A percentile compares a stretch with the other conserved stretches of the same genome.
phyloP scores from a whole-genome alignment of 2,113 vertebrate species.

The Anolis sagrei region DNA sequence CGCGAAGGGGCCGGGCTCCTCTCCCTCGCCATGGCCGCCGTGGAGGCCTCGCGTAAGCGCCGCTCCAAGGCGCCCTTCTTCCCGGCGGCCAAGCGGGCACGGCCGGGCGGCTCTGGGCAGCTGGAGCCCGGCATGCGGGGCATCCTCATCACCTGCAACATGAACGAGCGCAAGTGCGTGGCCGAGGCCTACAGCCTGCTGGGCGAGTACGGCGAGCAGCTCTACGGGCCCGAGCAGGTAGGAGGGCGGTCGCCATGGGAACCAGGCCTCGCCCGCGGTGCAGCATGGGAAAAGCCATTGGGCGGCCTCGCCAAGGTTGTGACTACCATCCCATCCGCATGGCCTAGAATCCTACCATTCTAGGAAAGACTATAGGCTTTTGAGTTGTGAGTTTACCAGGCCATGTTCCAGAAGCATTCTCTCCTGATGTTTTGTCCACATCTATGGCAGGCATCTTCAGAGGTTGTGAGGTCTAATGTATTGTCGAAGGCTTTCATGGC shows the following conservation, averaged over 20 bases:
- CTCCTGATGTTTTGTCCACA: too few species aligned
- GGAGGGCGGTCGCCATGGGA: not conserved
- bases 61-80: conserved; percentile 79
- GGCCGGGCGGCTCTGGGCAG: conserved; percentile 73
- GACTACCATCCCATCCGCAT: too few species aligned
- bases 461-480: too few species aligned
- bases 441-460: too few species aligned
- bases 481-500: too few species aligned
- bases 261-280: too few species aligned
- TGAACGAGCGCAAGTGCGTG: conserved; percentile 93
- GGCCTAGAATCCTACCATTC: too few species aligned
- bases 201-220: conserved; percentile 88
- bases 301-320: too few species aligned
- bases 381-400: too few species aligned
- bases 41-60: conserved; percentile 75
- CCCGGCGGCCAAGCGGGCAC: conserved; percentile 77
- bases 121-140: conserved; percentile 91
- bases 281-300: too few species aligned
- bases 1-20: not conserved
- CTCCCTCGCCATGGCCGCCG: not conserved
- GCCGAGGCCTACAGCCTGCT: conserved; percentile 92
- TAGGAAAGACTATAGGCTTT: too few species aligned
- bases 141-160: conserved; percentile 95
- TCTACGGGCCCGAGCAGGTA: conserved; percentile 88
- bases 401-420: too few species aligned